Evolutionary conservation across 2,888 invertebrate species (phyloP).

Genomic region (Caradrina kadenii): DNA sequence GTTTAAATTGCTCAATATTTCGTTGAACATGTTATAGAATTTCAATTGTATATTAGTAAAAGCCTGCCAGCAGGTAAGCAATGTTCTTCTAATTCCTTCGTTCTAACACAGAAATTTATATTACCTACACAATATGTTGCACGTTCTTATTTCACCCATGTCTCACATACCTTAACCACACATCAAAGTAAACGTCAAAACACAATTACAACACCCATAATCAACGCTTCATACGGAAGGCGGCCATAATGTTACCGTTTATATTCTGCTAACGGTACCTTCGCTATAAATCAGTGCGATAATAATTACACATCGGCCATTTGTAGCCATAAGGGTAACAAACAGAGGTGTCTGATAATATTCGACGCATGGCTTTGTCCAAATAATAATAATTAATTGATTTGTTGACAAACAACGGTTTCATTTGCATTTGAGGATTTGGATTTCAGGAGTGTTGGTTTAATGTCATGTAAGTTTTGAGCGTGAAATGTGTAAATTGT

Average conservation of each 20-base stretch:
- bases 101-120: too few relatives aligned
- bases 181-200: constrained; percentile 51
- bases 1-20: too few relatives aligned
- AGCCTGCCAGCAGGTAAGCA: too few relatives aligned
- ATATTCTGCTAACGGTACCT: constrained; percentile 86
- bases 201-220: constrained; percentile 63
- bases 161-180: constrained; percentile 1
- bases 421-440: constrained; percentile 40
- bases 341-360: constrained; percentile 77
- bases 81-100: too few relatives aligned
- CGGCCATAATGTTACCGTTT: constrained; percentile 78
- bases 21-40: too few relatives aligned
- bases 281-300: constrained; percentile 85
- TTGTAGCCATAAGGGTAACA: constrained; percentile 82
- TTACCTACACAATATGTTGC: too few relatives aligned
- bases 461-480: constrained; percentile 33
- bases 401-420: constrained; percentile 57
- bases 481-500: constrained; percentile 17
- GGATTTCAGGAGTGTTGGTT: constrained; percentile 6
- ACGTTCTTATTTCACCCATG: too few relatives aligned
- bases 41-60: too few relatives aligned
- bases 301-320: constrained; percentile 86
- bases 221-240: constrained; percentile 63
- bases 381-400: constrained; percentile 57
- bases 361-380: constrained; percentile 47